Conservation (phyloP, 2,113 vertebrate species). For the Penelope pileata region DNA sequence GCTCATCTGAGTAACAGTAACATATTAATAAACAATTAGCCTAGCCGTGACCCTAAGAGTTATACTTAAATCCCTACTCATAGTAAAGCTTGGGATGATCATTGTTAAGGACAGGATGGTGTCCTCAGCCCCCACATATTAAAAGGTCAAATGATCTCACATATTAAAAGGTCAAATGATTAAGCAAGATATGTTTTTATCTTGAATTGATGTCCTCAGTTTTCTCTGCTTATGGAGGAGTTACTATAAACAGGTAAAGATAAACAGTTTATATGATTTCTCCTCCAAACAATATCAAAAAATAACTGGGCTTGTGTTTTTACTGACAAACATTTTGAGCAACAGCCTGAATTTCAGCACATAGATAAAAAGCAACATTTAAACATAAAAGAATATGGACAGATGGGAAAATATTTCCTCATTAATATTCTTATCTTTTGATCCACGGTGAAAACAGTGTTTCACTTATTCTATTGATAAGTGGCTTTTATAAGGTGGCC, state of each 20-base stretch:
- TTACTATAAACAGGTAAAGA: conserved; percentile 17
- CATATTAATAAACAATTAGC: not conserved
- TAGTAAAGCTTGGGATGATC: not conserved
- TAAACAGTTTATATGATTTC: conserved; percentile 23
- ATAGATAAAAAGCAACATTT: not conserved
- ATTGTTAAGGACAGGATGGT: not conserved
- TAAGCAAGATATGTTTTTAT: not conserved
- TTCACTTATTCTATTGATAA: not conserved
- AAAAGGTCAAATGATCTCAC: not conserved
- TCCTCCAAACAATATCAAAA: not conserved
- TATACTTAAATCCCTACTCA: not conserved
- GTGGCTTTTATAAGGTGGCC: not conserved
- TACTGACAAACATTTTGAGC: not conserved
- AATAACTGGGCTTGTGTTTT: not conserved
- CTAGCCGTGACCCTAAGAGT: not conserved
- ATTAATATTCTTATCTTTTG: not conserved
- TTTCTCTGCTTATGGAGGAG: not conserved
- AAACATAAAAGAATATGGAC: not conserved
- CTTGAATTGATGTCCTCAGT: not conserved
- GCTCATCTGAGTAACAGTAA: not conserved
- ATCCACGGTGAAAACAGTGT: not conserved
- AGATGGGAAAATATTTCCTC: not conserved
- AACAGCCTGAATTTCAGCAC: not conserved
- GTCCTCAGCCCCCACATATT: not conserved
- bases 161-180: not conserved